phyloP scores from a whole-genome alignment of 2,113 vertebrate genomes.

The Hassar affinis region DNA sequence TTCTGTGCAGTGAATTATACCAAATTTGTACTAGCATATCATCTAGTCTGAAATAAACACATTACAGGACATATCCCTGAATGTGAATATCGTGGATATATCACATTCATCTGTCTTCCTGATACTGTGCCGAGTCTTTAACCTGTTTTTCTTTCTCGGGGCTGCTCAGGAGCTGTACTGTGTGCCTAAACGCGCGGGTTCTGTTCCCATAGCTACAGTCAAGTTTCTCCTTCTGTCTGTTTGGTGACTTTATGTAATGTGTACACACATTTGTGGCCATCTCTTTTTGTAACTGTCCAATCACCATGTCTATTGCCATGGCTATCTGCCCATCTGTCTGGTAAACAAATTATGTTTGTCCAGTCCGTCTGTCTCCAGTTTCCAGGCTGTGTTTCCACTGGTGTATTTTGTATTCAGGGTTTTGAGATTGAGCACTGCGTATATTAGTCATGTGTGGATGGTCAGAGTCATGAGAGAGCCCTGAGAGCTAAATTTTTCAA shows the following conservation, averaged over 20 bases:
- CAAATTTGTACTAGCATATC: not conserved
- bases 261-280: conserved; percentile 36
- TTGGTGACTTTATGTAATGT: conserved; percentile 48
- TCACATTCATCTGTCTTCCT: conserved; percentile 8
- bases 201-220: conserved; percentile 49
- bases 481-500: not conserved
- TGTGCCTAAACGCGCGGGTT: conserved; percentile 28
- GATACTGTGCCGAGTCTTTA: not conserved
- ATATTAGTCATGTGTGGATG: not conserved
- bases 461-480: not conserved
- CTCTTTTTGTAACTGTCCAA: not conserved
- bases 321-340: conserved; percentile 48
- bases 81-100: not conserved
- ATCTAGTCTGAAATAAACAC: not conserved
- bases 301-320: conserved; percentile 30
- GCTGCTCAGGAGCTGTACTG: conserved; percentile 8
- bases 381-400: not conserved
- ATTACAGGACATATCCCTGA: not conserved
- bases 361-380: not conserved
- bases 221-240: conserved; percentile 37
- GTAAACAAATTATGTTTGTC: conserved; percentile 1
- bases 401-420: not conserved
- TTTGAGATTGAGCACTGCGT: not conserved
- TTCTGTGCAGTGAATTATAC: not conserved
- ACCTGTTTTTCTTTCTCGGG: not conserved